Base-by-base conservation (phyloP, 2,113 vertebrate genomes). In the Chaetops frenatus region DNA sequence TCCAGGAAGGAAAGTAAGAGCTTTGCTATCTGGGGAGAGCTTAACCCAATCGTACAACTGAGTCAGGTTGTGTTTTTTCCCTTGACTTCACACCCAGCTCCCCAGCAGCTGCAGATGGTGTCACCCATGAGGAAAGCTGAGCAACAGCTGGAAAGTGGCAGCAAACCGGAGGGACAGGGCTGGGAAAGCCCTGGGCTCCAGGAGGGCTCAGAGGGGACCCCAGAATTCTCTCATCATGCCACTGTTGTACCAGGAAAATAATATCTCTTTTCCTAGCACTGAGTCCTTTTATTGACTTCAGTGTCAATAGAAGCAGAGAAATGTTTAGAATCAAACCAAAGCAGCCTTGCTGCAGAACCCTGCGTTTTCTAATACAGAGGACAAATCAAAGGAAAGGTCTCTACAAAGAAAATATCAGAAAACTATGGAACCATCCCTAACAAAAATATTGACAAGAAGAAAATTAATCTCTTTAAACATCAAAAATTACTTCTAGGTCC, bases 341-440 rank as follows among this genome's bases (percentile, higher is more conserved):
- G 3, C 31, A 76, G 17, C 9, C 21, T 22, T 11, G 44, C 62
- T 57, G 12, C 28, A 72, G 82, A 88, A 40, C 2, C 1, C 7
- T 33, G 1, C 1, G 0, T 40, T 80, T 74, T n/a, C 14, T 47
- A 45, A 44, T 8, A 24, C 9, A 53, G 48, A 64, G 20, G 4
- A 56, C 24, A 64, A 80, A 81, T 22, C 29, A 81, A 71, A 78
- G 53, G 14, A 61, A 81, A 90, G 2, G 29, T 50, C 4, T 44
- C 29, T 44, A 8, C 31, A 70, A 40, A 65, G 57, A 90, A 76
- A 57, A 77, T 28, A 44, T 5, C 27, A 69, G 22, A 77, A 76
- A 76, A 40, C 8, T 36, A 12, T 36, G 21, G 88, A 90, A 36
- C 1, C 6, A 25, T 62, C 40, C 45, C 53, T 73, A 14, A 83